Conservation (phyloP, 2,113 vertebrate species). For the Pavo muticus region DNA sequence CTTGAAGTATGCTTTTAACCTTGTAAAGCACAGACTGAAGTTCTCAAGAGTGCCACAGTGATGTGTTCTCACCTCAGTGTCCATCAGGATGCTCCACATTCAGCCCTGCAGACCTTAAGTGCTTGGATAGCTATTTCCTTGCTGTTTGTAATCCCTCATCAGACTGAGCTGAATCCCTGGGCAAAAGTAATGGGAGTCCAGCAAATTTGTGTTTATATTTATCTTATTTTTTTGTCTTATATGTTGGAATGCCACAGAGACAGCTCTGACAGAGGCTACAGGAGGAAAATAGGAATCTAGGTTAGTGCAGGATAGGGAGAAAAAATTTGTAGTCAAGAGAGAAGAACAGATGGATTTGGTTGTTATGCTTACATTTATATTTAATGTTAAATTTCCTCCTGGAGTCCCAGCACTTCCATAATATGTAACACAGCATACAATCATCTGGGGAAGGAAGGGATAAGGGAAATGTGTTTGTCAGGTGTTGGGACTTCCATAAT, state of each 20-base stretch:
- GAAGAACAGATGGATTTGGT: constrained; percentile 32
- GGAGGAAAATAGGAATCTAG: constrained; percentile 13
- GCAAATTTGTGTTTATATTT: not conserved
- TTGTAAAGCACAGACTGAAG: not conserved
- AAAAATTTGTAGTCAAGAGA: not conserved
- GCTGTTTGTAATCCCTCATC: not conserved
- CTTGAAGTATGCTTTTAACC: not conserved
- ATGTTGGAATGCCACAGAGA: not conserved
- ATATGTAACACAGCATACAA: not conserved
- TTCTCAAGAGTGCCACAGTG: accelerated
- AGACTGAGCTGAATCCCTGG: not conserved
- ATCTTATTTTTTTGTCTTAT: not conserved
- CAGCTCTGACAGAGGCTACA: not conserved
- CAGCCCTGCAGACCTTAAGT: not conserved
- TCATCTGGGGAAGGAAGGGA: not conserved
- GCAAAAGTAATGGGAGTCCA: not conserved
- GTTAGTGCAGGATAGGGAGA: not conserved
- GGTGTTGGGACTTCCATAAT: not conserved
- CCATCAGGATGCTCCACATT: not conserved
- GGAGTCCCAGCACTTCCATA: not conserved
- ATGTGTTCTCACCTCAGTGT: not conserved
- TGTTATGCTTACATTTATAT: constrained; percentile 12
- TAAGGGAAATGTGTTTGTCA: not conserved
- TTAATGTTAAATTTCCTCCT: not conserved
- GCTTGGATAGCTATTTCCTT: not conserved